A percentile compares a stretch with the other conserved stretches of the same genome.
Conservation (phyloP, 2,113 vertebrate genomes). For the Aphelocoma coerulescens region DNA sequence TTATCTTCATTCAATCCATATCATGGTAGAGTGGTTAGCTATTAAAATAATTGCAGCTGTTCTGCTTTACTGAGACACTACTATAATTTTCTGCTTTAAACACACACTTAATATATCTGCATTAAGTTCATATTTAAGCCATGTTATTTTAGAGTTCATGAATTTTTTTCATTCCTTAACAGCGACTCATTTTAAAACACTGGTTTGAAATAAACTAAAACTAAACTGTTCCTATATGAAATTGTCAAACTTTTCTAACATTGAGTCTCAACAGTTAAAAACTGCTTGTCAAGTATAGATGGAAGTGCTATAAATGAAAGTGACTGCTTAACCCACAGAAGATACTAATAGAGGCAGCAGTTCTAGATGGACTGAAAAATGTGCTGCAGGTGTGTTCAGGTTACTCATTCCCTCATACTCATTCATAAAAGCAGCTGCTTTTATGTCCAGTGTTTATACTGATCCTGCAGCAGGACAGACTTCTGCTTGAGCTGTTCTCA, state of each 20-base stretch:
- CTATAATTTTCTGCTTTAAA: conserved; percentile 29
- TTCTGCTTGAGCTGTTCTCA: background rate
- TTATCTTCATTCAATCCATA: background rate
- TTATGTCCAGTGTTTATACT: background rate
- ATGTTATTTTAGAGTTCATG: background rate
- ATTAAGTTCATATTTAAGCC: background rate
- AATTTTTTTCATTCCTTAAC: background rate
- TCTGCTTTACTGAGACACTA: conserved; percentile 9
- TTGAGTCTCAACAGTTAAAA: background rate
- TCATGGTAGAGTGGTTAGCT: background rate
- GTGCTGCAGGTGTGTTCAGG: background rate
- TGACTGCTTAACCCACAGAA: background rate
- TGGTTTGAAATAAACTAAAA: background rate
- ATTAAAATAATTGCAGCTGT: conserved; percentile 39
- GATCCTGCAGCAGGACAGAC: background rate
- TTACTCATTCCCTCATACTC: background rate
- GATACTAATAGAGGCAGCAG: background rate
- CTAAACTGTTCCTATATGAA: background rate
- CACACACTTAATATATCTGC: background rate
- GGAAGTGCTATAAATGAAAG: background rate
- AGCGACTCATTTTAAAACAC: conserved; percentile 1
- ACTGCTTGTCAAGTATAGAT: background rate
- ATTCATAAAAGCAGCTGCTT: background rate
- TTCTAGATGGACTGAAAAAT: background rate
- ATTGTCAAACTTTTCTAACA: background rate